Percentiles rank a stretch among this genome's conserved stretches.
Conservation (phyloP, 1,140 invertebrate species). For the Pseudachorutes palmiensis region DNA sequence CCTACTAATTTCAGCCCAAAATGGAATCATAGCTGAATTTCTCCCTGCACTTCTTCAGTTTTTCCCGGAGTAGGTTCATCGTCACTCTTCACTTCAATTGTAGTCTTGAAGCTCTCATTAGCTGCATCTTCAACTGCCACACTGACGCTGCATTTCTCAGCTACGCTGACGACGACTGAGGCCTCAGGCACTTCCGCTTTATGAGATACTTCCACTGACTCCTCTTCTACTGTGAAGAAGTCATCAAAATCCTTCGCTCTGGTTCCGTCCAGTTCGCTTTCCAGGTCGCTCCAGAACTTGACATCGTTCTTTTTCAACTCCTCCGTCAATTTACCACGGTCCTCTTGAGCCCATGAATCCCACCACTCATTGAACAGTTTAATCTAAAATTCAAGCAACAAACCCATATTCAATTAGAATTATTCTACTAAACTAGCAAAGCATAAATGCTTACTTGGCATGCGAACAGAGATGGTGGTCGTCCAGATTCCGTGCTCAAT, state of each 20-base stretch:
- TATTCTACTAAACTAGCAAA: too few species aligned
- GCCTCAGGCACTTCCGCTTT: background rate
- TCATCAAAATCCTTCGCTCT: slow-evolving; percentile 32
- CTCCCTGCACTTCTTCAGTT: too few species aligned
- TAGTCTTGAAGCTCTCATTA: slow-evolving; percentile 7
- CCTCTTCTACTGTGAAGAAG: slow-evolving; percentile 25
- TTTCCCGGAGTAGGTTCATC: background rate
- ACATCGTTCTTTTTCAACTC: slow-evolving; percentile 24
- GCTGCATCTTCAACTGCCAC: background rate
- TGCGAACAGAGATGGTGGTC: slow-evolving; percentile 34
- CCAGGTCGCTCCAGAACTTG: slow-evolving; percentile 33
- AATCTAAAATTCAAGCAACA: slow-evolving; percentile 20
- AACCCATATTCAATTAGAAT: background rate
- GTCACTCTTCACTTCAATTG: slow-evolving; percentile 10
- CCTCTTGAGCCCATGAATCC: slow-evolving; percentile 26
- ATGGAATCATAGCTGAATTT: too few species aligned
- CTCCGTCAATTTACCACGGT: slow-evolving; percentile 17
- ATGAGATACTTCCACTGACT: background rate
- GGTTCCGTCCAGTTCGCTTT: slow-evolving; percentile 32
- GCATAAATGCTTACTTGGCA: slow-evolving; percentile 35
- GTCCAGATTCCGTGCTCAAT: slow-evolving; percentile 19
- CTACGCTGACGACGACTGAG: background rate
- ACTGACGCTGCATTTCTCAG: background rate
- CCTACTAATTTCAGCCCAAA: too few species aligned
- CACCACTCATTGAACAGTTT: slow-evolving; percentile 38